These are phyloP conservation scores for Caenorhabditis briggsae DNA, from an alignment of 1,140 invertebrate species.

Conservation along the genomic window DNA sequence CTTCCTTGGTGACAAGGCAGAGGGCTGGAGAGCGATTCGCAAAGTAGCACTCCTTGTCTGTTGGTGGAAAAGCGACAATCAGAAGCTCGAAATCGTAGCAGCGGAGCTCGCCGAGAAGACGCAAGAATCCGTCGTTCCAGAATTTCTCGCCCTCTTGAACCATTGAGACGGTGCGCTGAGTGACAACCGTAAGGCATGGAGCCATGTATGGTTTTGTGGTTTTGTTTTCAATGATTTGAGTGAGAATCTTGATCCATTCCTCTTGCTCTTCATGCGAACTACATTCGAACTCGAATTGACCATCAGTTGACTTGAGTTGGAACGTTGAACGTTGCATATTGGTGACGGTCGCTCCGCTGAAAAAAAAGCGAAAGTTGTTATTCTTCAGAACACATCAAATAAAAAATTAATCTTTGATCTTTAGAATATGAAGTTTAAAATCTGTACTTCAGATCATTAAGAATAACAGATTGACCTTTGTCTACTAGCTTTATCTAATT, in stretches of 20 bases:
- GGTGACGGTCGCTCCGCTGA: not conserved
- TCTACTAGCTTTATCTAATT: too few relatives aligned
- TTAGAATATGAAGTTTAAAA: too few relatives aligned
- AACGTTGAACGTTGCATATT: not conserved
- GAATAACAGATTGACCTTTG: too few relatives aligned
- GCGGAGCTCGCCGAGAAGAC: not conserved
- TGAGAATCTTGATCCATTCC: not conserved
- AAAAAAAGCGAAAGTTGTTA: not conserved
- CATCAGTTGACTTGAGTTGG: not conserved
- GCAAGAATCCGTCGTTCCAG: constrained; percentile 35
- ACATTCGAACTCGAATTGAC: constrained; percentile 5
- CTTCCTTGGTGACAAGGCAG: not conserved
- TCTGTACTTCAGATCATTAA: too few relatives aligned
- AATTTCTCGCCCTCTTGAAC: constrained; percentile 34
- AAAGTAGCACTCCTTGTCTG: constrained; percentile 30
- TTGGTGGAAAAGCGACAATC: not conserved
- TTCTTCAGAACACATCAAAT: too few relatives aligned
- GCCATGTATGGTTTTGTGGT: not conserved
- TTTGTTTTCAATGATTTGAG: not conserved
- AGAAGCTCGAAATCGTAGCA: not conserved
- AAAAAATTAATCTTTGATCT: too few relatives aligned
- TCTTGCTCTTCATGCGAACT: not conserved
- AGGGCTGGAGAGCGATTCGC: not conserved
- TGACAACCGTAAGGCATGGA: not conserved
- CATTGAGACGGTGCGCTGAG: not conserved